Evolutionary conservation across 1,140 invertebrate genomes (phyloP).

Genomic region (Zaprionus taronus): DNA sequence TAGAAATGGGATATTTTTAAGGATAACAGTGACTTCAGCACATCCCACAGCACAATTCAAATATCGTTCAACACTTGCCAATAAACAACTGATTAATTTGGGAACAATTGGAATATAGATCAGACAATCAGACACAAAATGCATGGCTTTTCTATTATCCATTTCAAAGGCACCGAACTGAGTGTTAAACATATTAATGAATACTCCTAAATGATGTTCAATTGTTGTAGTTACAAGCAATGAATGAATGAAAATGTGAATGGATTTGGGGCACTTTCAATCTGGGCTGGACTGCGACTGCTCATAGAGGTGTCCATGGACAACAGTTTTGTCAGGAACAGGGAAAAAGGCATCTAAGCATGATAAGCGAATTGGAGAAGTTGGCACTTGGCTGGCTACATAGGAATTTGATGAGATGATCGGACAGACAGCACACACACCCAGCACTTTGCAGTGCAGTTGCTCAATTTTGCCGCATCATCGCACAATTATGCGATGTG

Average conservation of each 20-base stretch:
- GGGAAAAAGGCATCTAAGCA: conserved; percentile 10
- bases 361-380: conserved; percentile 26
- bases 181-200: not conserved
- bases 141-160: not conserved
- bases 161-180: not conserved
- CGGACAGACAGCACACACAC: conserved; percentile 29
- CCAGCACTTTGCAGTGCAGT: conserved; percentile 44
- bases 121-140: not conserved
- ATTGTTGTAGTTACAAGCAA: not conserved
- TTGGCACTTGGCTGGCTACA: not conserved
- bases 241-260: not conserved
- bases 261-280: conserved; percentile 16
- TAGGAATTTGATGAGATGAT: conserved; percentile 1
- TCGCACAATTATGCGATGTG: conserved; percentile 61
- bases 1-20: too few species aligned
- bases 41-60: not conserved
- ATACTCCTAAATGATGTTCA: not conserved
- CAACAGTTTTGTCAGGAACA: not conserved
- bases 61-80: not conserved
- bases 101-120: not conserved
- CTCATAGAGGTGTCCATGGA: not conserved
- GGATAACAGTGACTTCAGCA: too few species aligned
- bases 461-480: conserved; percentile 61
- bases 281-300: not conserved
- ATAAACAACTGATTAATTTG: not conserved